Conservation (phyloP, 1,140 invertebrate species). For the Magallana ariakensis region DNA sequence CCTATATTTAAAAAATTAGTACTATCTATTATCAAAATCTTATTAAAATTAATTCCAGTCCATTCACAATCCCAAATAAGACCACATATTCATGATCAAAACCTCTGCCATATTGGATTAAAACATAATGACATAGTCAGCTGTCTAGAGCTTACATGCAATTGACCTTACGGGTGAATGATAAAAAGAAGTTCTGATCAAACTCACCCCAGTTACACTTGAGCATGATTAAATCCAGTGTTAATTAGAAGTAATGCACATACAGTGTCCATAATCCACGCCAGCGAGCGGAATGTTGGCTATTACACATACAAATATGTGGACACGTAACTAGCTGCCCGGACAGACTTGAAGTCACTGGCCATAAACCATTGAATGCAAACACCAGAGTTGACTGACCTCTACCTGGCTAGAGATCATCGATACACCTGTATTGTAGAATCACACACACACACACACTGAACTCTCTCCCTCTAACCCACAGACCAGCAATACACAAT, state of each 20-base stretch:
- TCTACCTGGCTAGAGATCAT: constrained; percentile 1
- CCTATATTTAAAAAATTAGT: too few species aligned
- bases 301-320: constrained; percentile 9
- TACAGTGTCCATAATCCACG: not conserved
- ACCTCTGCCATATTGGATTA: too few species aligned
- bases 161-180: too few species aligned
- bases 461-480: not conserved
- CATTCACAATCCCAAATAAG: too few species aligned
- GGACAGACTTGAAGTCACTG: not conserved
- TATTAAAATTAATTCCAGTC: too few species aligned
- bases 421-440: not conserved
- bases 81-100: too few species aligned
- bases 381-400: constrained; percentile 22
- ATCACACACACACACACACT: not conserved
- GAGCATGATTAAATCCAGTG: not conserved
- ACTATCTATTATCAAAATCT: too few species aligned
- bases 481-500: constrained; percentile 7
- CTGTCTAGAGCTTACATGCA: too few species aligned
- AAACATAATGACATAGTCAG: too few species aligned
- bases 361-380: constrained; percentile 36
- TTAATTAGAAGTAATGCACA: not conserved
- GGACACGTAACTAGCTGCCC: not conserved
- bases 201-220: too few species aligned
- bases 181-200: too few species aligned
- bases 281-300: not conserved